These are phyloP conservation scores for Leptodactylus fuscus DNA, from an alignment of 2,113 vertebrate genomes.

Conservation along the genomic window DNA sequence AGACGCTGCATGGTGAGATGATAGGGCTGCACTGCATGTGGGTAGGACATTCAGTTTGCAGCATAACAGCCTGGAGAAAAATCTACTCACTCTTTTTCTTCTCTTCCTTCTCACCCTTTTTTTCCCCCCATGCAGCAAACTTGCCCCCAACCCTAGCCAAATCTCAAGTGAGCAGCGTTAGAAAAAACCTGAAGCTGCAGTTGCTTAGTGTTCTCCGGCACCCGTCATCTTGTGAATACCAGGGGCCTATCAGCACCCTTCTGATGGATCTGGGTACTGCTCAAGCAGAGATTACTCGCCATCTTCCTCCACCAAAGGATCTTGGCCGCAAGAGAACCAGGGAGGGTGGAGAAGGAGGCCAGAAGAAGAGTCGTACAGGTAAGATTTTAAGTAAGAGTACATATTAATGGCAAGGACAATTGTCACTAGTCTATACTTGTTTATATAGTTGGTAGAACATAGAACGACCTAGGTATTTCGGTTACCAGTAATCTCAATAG, in stretches of 20 bases:
- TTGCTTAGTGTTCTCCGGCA: conserved; percentile 88
- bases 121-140: conserved; percentile 77
- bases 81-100: too few relatives aligned
- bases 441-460: too few relatives aligned
- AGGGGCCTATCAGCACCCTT: conserved; percentile 90
- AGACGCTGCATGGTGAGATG: conserved; percentile 86
- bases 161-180: conserved; percentile 95
- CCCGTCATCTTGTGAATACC: conserved; percentile 87
- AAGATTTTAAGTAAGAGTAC: too few relatives aligned
- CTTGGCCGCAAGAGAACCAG: conserved; percentile 82
- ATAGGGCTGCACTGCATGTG: too few relatives aligned
- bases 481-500: too few relatives aligned
- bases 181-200: conserved; percentile 95
- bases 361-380: conserved; percentile 93
- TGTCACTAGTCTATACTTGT: too few relatives aligned
- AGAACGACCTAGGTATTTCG: too few relatives aligned
- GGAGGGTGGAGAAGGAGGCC: conserved; percentile 79
- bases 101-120: too few relatives aligned
- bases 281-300: conserved; percentile 86
- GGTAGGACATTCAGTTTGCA: too few relatives aligned
- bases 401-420: too few relatives aligned
- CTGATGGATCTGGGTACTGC: conserved; percentile 91
- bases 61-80: too few relatives aligned
- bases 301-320: conserved; percentile 80
- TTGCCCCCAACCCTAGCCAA: conserved; percentile 91